Evolutionary conservation across 2,888 invertebrate species (phyloP), one percentile per base, ranked within the genome.

Genomic region (Zaprionus obscuricornis): DNA sequence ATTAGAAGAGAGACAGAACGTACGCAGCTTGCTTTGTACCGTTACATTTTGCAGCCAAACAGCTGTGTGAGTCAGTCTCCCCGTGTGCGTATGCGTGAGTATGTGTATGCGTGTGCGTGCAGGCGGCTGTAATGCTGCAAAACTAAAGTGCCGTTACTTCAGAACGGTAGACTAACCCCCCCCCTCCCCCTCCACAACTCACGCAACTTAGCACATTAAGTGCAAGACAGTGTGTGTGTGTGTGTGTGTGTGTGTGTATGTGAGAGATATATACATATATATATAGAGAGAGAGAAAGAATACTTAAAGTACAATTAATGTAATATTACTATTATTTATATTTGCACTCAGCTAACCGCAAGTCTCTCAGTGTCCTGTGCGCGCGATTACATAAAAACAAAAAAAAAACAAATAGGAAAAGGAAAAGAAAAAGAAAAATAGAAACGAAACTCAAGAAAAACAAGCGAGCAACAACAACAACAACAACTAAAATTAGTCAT

Each of bases 21-120:
- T n/a, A n/a, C 54, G 47, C 71, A 70, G 66, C 70, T 42, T 50
- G 42, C 31, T n/a, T 56, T 14, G 34, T 14, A 13, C 13, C 66
- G 50, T 69, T 69, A 64, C 55, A 27, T 69, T 55, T 4, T 42
- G 40, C 60, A 59, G 24, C 50, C 22, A 56, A 69, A 69, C 69
- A 69, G 69, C 69, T 69, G 68, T 74, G 70, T 69, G 70, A 63
- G 64, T 74, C 51, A 51, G 55, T 55, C 36, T 37, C n/a, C 7
- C 49, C 10, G 5, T 6, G 24, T 8, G 24, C 8, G 24, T 8
- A 8, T 24, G 24, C 4, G 24, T 24, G 24, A 4, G 24, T 24
- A 8, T 8, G 24, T 24, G 24, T 8, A 8, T 24, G 24, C 24
- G 24, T 24, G 24, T 57, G 64, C 10, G 46, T 42, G 18, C 34